Conservation (phyloP, 1,140 invertebrate genomes). For the Rhopalosiphum padi region DNA sequence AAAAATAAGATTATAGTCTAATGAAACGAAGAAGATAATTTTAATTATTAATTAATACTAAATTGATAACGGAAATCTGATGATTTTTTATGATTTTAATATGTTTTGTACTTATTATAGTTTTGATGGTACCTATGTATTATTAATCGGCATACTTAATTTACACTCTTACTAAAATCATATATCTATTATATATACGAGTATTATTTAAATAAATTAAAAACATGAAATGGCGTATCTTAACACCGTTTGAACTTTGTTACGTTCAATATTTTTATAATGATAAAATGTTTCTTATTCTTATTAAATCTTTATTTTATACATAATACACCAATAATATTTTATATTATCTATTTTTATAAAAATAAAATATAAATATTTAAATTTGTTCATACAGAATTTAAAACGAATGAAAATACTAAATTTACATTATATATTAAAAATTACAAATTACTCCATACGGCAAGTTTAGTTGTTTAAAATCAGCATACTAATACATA, state of each 20-base stretch:
- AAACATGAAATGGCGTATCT: neutral
- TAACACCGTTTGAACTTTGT: neutral
- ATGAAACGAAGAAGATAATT: neutral
- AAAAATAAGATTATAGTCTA: neutral
- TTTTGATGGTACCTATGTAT: neutral
- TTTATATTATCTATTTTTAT: neutral
- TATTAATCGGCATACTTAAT: neutral
- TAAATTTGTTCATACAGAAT: neutral
- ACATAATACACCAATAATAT: neutral
- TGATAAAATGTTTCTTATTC: neutral
- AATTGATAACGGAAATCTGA: neutral
- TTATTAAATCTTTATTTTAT: neutral
- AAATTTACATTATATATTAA: neutral
- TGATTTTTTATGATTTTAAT: neutral
- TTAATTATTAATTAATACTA: conserved; percentile 34
- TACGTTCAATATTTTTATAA: neutral
- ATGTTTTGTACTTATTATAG: neutral
- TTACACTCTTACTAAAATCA: neutral
- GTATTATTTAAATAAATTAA: neutral
- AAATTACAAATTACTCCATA: neutral
- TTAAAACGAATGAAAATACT: neutral
- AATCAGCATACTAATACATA: neutral
- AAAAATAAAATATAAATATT: neutral
- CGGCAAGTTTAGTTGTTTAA: neutral
- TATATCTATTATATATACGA: neutral